Evolutionary conservation across 2,888 invertebrate genomes (phyloP).

Genomic region (Eucriotettix oculatus): DNA sequence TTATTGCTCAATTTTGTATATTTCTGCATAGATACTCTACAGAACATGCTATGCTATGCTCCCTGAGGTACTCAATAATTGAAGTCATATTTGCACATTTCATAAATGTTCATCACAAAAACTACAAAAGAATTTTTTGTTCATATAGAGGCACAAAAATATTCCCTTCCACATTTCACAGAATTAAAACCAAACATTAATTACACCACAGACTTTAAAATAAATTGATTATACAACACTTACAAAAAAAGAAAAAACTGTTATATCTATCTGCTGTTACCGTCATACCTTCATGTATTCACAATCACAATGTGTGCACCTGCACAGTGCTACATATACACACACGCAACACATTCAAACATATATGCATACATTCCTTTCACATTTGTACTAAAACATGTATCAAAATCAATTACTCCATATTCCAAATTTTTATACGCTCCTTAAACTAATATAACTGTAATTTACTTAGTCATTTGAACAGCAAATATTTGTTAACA

Average conservation of each 20-base stretch:
- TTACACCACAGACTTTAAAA: neutral
- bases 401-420: neutral
- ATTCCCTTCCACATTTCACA: neutral
- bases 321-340: neutral
- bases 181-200: neutral
- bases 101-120: no score
- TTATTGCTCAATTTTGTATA: neutral
- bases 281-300: no score
- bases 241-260: neutral
- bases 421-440: neutral
- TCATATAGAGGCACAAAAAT: no score
- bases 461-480: neutral
- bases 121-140: no score
- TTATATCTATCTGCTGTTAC: neutral
- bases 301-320: no score
- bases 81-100: no score
- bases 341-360: neutral
- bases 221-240: neutral
- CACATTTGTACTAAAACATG: no score
- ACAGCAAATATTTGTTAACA: neutral
- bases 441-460: neutral
- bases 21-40: neutral
- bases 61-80: no score
- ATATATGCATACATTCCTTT: neutral
- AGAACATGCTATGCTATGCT: no score